phyloP scores from a whole-genome alignment of 2,113 vertebrate genomes.

The Lucifuga dentata region DNA sequence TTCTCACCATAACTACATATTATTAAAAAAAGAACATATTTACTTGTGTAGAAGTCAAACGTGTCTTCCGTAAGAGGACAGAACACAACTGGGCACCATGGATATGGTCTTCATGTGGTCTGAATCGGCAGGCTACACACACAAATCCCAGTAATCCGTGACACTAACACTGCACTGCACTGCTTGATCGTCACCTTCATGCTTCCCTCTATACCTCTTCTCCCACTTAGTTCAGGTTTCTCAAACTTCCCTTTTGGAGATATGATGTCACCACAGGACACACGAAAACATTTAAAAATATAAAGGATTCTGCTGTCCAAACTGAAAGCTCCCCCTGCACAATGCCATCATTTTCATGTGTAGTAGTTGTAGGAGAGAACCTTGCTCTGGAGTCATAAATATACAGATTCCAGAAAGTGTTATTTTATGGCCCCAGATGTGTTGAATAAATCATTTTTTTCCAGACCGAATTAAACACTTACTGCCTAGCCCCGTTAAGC shows the following conservation, averaged over 20 bases:
- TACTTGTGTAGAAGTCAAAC: conserved; percentile 39
- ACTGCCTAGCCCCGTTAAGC: conserved; percentile 66
- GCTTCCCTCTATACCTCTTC: conserved; percentile 34
- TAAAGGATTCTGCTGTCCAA: conserved; percentile 28
- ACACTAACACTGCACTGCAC: conserved; percentile 39
- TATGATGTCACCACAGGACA: conserved; percentile 36
- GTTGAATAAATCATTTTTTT: conserved; percentile 73
- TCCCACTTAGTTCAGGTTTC: conserved; percentile 38
- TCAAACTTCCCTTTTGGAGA: conserved; percentile 26
- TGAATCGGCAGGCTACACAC: conserved; percentile 41
- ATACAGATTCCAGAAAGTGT: conserved; percentile 50
- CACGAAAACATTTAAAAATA: conserved; percentile 19
- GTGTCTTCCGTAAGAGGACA: conserved; percentile 14
- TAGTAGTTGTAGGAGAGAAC: conserved; percentile 24
- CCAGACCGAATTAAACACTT: conserved; percentile 75
- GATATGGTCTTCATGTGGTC: conserved; percentile 57
- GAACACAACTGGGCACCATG: conserved; percentile 27
- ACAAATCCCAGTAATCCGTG: conserved; percentile 69
- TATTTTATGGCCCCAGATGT: conserved; percentile 76
- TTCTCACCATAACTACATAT: conserved; percentile 9
- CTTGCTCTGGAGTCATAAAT: conserved; percentile 43
- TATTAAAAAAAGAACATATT: conserved; percentile 17
- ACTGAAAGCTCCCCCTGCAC: conserved; percentile 16
- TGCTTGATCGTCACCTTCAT: conserved; percentile 45
- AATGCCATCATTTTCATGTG: conserved; percentile 22